Conservation (phyloP, 1,140 invertebrate genomes). For the Drosophila lini region DNA sequence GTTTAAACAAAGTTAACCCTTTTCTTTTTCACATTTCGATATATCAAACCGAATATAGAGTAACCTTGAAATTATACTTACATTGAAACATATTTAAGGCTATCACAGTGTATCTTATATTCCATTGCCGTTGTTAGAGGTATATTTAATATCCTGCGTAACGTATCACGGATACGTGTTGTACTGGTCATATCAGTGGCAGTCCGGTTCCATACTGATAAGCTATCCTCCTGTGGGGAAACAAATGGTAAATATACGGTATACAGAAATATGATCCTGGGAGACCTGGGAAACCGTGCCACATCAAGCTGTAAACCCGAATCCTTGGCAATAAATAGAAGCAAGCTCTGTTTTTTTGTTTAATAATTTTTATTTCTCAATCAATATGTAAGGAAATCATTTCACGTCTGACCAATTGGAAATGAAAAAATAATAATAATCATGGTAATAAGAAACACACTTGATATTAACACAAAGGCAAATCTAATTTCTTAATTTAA, state of each 20-base stretch:
- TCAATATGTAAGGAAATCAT: conserved; percentile 80
- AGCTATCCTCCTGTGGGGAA: conserved; percentile 94
- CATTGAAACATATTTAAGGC: conserved; percentile 88
- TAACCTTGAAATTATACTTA: conserved; percentile 51
- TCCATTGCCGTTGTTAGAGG: conserved; percentile 96
- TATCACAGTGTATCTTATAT: conserved; percentile 97
- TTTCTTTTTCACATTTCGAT: too few species aligned
- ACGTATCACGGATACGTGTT: conserved; percentile 95
- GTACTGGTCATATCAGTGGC: conserved; percentile 94
- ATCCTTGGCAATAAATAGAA: background rate
- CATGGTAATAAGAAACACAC: conserved; percentile 58
- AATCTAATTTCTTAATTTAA: conserved; percentile 72
- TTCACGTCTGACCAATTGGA: conserved; percentile 74
- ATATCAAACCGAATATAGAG: too few species aligned
- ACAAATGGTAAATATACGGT: background rate
- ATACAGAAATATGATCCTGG: background rate
- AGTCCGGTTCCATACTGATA: conserved; percentile 99
- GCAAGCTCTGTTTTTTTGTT: conserved; percentile 52
- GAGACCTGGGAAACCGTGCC: conserved; percentile 50
- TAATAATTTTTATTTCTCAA: conserved; percentile 83
- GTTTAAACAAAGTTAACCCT: too few species aligned
- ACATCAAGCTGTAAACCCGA: background rate
- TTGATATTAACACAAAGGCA: conserved; percentile 68
- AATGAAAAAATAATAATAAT: conserved; percentile 60
- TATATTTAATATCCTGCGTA: conserved; percentile 97